A percentile compares a stretch with the other conserved stretches of the same genome.
Conservation (phyloP, 2,113 vertebrate genomes). For the Dipodomys ordii region DNA sequence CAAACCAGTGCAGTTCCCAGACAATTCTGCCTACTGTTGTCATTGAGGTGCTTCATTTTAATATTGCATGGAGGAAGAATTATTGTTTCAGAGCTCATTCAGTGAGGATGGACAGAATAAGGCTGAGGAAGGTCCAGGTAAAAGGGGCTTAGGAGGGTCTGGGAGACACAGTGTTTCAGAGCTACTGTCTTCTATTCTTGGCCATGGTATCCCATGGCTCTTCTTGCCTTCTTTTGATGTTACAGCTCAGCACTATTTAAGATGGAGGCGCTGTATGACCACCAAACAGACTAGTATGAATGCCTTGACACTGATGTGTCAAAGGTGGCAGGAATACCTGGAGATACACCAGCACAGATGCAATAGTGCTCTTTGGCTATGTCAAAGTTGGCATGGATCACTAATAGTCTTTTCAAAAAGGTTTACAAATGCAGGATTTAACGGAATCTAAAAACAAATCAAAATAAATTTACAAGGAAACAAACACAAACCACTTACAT, state of each 20-base stretch:
- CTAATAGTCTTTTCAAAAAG: background rate
- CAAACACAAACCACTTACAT: conserved; percentile 88
- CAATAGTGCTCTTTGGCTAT: too few relatives aligned
- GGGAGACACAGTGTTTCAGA: background rate
- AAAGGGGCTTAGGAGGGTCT: background rate
- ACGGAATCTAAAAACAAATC: background rate
- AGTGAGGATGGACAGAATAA: background rate
- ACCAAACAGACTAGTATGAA: background rate
- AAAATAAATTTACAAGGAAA: background rate
- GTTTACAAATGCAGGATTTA: background rate
- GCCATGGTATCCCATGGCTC: background rate
- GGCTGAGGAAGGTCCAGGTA: background rate
- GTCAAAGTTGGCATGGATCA: background rate
- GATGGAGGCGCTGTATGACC: background rate
- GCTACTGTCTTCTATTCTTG: background rate
- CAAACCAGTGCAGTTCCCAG: background rate
- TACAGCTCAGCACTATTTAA: background rate
- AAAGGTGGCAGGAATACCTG: background rate
- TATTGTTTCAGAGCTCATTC: background rate
- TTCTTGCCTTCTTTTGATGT: background rate
- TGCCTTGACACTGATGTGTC: background rate
- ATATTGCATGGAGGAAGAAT: background rate
- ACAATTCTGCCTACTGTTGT: background rate
- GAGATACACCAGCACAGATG: background rate
- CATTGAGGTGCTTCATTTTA: background rate